Base-by-base conservation (phyloP, 2,888 invertebrate species). In the Exocentrus adspersus region DNA sequence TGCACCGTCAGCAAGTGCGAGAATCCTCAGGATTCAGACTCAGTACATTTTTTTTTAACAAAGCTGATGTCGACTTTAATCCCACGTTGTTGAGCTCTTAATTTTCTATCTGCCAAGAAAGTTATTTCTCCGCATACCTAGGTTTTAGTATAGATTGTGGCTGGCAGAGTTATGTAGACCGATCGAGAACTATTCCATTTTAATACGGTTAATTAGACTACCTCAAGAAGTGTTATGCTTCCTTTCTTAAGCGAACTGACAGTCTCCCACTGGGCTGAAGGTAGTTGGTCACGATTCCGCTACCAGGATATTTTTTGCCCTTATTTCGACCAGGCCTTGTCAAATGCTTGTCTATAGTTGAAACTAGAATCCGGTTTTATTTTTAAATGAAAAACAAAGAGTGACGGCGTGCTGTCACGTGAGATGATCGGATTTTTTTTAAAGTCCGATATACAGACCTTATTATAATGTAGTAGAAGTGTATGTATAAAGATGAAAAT, bases 1-100 rank as follows among this genome's bases (percentile, higher is more conserved):
- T 68, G 77, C 77, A 45, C 32, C 54, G 68, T 68, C 68, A 68
- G 68, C 67, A 57, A 24, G 24, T 7, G 7, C 24, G 4, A n/a
- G n/a, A n/a, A n/a, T n/a, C n/a, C n/a, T n/a, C n/a, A n/a, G n/a
- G n/a, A n/a, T n/a, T n/a, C n/a, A n/a, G n/a, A n/a, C n/a, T n/a
- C n/a, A n/a, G n/a, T n/a, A n/a, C n/a, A n/a, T n/a, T n/a, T n/a
- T n/a, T n/a, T n/a, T n/a, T n/a, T n/a, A n/a, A n/a, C n/a, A n/a
- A n/a, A n/a, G n/a, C n/a, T n/a, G n/a, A n/a, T n/a, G n/a, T n/a
- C n/a, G n/a, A n/a, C n/a, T n/a, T n/a, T n/a, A n/a, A n/a, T n/a
- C n/a, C n/a, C n/a, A n/a, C n/a, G n/a, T n/a, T n/a, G n/a, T n/a
- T n/a, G n/a, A 43, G n/a, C 2, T 43, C 17, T 43, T 43, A 16